Evolutionary conservation across 1,140 invertebrate genomes (phyloP).

Genomic region (Leptestheria dahalacensis): DNA sequence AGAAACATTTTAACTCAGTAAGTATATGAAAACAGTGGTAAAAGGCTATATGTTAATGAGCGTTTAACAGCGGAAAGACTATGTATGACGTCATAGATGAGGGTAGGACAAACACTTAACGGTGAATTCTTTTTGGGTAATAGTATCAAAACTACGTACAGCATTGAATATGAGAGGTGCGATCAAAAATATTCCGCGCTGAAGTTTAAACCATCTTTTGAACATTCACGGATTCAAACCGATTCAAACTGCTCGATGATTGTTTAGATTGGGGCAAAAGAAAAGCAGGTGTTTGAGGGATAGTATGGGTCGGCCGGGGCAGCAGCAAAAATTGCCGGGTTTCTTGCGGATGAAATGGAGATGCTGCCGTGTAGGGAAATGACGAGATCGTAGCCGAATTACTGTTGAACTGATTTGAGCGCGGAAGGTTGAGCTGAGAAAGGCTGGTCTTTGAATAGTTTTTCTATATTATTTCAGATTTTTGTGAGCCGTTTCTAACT

Average conservation of each 20-base stretch:
- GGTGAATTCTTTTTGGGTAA: neutral
- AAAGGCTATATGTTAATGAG: neutral
- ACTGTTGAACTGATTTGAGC: neutral
- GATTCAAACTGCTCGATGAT: neutral
- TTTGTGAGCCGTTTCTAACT: too few relatives aligned
- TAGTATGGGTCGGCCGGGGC: neutral
- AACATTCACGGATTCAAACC: neutral
- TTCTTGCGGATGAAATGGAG: neutral
- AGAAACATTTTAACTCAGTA: neutral
- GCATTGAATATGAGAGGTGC: neutral
- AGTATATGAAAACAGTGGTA: neutral
- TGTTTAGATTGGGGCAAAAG: neutral
- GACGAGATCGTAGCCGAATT: neutral
- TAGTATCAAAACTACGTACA: neutral
- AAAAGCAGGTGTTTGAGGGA: neutral
- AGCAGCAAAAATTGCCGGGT: neutral
- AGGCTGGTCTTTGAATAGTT: neutral
- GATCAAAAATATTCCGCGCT: neutral
- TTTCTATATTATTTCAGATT: too few relatives aligned
- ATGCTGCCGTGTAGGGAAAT: neutral
- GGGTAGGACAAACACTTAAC: neutral
- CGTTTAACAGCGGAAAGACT: neutral
- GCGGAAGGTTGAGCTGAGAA: neutral
- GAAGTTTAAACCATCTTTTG: neutral
- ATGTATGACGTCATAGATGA: neutral